Evolutionary conservation across 2,888 invertebrate genomes (phyloP).

Genomic region (Brachycybe producta): DNA sequence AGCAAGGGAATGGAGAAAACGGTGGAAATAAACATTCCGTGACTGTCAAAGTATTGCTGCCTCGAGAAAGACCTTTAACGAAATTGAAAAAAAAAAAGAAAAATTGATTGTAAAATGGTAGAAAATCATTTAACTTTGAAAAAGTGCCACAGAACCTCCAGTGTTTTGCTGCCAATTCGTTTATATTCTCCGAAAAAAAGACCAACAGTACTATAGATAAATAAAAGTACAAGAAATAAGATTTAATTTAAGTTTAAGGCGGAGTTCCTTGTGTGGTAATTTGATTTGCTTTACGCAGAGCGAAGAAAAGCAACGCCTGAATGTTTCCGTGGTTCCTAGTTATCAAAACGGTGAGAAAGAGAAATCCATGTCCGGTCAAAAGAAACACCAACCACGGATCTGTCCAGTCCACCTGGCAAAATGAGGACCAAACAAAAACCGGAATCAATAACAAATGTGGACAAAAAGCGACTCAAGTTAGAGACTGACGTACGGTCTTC

Average conservation of each 20-base stretch:
- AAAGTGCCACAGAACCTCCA: constrained; percentile 46
- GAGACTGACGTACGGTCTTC: constrained; percentile 3
- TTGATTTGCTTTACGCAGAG: constrained; percentile 69
- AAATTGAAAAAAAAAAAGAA: constrained; percentile 9
- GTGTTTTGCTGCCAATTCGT: constrained; percentile 72
- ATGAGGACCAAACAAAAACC: neutral
- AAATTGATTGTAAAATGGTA: neutral
- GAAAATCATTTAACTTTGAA: neutral
- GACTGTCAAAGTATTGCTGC: constrained; percentile 88
- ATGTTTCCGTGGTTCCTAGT: constrained; percentile 76
- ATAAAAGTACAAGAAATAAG: constrained; percentile 2
- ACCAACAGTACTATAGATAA: constrained; percentile 61
- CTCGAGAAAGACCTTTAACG: constrained; percentile 57
- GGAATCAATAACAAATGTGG: neutral
- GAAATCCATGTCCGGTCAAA: constrained; percentile 57
- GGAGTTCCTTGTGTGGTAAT: constrained; percentile 1
- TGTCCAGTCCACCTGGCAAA: constrained; percentile 66
- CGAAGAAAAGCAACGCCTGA: constrained; percentile 67
- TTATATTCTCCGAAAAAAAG: constrained; percentile 80
- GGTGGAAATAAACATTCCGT: constrained; percentile 83
- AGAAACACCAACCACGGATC: constrained; percentile 75
- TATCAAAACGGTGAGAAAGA: constrained; percentile 62
- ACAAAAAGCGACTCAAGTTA: neutral
- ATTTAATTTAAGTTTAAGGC: neutral
- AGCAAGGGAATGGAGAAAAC: constrained; percentile 87